Base-by-base conservation (phyloP, 2,797 vertebrate species). In the Tragopan temminckii region DNA sequence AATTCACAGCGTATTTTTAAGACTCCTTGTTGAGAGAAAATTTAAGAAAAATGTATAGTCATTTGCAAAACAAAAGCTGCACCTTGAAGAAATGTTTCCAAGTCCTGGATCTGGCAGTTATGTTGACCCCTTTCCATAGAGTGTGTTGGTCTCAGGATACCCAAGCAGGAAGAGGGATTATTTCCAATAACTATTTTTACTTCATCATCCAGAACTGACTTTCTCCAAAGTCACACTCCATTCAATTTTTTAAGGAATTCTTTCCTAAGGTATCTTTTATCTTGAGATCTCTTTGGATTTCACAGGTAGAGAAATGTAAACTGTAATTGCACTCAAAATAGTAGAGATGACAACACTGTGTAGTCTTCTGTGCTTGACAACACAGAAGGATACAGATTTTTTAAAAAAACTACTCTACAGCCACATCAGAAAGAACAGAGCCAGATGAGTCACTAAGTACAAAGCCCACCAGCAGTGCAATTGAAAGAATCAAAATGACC, bases 391-490 rank as follows among this genome's bases (percentile, higher is more conserved):
- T 77, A 89, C 29, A 94, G 71, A 84, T 78, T n/a, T n/a, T n/a
- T n/a, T 29, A 52, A 52, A 29, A 52, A 92, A 96, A 67, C 91
- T 80, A 77, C 52, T 94, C 74, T 72, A 62, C 72, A 79, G 95
- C 61, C 27, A n/a, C 63, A 91, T 89, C 68, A 63, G 75, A 90
- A 95, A 53, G 38, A 94, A 95, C 40, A 36, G 68, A 86, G 58
- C 52, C 83, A 89, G 94, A 91, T 85, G 82, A 95, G 87, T 95
- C 83, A 95, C 66, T 85, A 94, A 96, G 74, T 72, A 35, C 31
- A 83, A 76, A 67, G 23, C 35, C 16, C 80, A 80, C 68, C 94
- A 96, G 68, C 61, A 95, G 50, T 59, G 53, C 83, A 83, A 87
- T 69, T 64, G 85, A 96, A 96, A 95, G 77, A 89, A 94, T 87